Evolutionary conservation across 2,888 invertebrate species (phyloP).

Genomic region (Cheilosia variabilis): DNA sequence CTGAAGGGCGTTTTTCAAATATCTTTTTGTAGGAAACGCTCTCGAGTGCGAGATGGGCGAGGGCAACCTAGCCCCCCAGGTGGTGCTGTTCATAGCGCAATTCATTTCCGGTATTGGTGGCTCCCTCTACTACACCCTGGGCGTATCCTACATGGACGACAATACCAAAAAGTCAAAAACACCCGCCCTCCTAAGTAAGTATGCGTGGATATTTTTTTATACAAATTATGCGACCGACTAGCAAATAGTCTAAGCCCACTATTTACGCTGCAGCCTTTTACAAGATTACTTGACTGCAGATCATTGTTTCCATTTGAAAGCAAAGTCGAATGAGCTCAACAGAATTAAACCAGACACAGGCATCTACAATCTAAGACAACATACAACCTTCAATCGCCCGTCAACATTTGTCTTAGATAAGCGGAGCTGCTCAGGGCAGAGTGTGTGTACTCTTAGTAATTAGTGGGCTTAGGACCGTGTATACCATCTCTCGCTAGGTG

Average conservation of each 20-base stretch:
- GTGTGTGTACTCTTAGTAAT: conserved; percentile 27
- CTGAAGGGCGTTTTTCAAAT: too few relatives aligned
- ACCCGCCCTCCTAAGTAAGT: conserved; percentile 88
- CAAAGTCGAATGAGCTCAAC: neutral
- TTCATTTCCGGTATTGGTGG: conserved; percentile 89
- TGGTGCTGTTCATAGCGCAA: conserved; percentile 88
- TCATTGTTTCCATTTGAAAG: conserved; percentile 7
- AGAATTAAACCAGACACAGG: conserved; percentile 13
- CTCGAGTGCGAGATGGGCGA: conserved; percentile 84
- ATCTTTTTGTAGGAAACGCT: conserved; percentile 69
- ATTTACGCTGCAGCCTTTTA: too few relatives aligned
- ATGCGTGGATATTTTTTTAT: neutral
- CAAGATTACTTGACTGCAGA: conserved; percentile 26
- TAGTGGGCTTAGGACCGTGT: conserved; percentile 32
- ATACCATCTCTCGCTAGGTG: neutral
- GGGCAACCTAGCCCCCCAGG: conserved; percentile 86
- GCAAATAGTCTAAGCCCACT: too few relatives aligned
- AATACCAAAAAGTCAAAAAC: conserved; percentile 90
- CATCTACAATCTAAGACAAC: neutral
- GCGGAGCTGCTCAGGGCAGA: neutral
- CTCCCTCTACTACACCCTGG: conserved; percentile 88
- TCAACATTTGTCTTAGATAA: conserved; percentile 32
- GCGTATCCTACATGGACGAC: conserved; percentile 90
- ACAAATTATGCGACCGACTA: too few relatives aligned
- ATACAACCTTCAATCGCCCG: conserved; percentile 56